phyloP scores from a whole-genome alignment of 1,140 invertebrate genomes.

The Parapsyche elsis region DNA sequence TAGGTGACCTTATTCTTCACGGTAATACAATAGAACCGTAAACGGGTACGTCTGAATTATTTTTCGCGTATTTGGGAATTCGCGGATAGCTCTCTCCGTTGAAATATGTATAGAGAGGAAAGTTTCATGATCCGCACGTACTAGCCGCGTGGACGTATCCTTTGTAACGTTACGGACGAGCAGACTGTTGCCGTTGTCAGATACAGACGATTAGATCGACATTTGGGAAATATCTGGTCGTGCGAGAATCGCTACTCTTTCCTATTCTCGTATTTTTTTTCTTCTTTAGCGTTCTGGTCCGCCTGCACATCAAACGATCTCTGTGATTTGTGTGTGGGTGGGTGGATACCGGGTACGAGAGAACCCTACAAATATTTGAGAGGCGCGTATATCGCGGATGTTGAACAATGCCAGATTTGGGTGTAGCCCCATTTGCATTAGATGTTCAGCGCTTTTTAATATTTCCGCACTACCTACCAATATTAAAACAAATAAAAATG shows the following conservation, averaged over 20 bases:
- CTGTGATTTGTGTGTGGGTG: background rate
- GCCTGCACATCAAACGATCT: constrained; percentile 1
- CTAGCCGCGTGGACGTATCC: too few relatives aligned
- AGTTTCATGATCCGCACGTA: too few relatives aligned
- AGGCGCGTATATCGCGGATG: background rate
- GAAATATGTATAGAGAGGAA: too few relatives aligned
- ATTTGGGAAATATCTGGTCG: background rate
- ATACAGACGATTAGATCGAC: constrained; percentile 1
- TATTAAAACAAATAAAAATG: too few relatives aligned
- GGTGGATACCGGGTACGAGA: too few relatives aligned
- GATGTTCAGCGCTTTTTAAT: constrained; percentile 8
- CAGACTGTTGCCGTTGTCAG: constrained; percentile 21
- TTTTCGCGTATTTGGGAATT: too few relatives aligned
- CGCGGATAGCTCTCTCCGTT: too few relatives aligned
- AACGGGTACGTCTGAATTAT: too few relatives aligned
- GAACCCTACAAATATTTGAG: constrained; percentile 12
- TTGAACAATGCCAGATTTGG: background rate
- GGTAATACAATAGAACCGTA: too few relatives aligned
- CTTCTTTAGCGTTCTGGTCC: background rate
- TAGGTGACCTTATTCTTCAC: too few relatives aligned
- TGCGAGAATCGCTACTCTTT: background rate
- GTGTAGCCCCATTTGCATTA: constrained; percentile 13
- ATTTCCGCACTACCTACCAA: background rate
- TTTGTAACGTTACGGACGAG: constrained; percentile 15
- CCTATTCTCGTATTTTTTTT: background rate